These are phyloP conservation scores for Rattus rattus DNA, from an alignment of 2,113 vertebrate species.

Conservation along the genomic window DNA sequence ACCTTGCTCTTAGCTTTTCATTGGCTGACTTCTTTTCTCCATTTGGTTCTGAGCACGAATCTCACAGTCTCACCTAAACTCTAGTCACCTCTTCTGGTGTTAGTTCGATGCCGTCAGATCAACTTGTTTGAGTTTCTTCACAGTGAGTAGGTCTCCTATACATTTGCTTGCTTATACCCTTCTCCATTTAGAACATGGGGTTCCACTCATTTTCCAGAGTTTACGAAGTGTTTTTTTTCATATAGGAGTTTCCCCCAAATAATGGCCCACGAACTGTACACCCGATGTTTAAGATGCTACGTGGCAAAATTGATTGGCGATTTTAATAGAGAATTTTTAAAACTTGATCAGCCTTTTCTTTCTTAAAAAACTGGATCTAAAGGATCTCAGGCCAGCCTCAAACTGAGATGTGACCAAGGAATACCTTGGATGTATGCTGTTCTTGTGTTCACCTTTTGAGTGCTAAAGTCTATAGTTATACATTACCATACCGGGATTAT, in stretches of 20 bases:
- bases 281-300: slow-evolving; percentile 8
- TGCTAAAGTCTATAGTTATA: neutral
- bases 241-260: neutral
- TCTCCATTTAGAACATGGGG: neutral
- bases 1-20: neutral
- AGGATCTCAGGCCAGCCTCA: neutral
- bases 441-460: no score
- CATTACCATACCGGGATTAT: neutral
- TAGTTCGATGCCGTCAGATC: neutral
- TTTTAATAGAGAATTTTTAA: slow-evolving; percentile 31
- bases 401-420: neutral
- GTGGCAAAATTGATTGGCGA: neutral
- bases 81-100: neutral
- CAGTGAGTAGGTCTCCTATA: neutral
- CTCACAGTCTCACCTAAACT: slow-evolving; percentile 8
- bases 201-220: neutral
- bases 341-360: neutral
- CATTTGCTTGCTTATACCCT: neutral
- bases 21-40: neutral
- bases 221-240: neutral
- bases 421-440: neutral
- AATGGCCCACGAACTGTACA: neutral
- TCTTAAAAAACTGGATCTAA: neutral
- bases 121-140: neutral
- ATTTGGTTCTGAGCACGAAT: neutral